Percentiles rank a stretch among this genome's conserved stretches.
Conservation (phyloP, 1,140 invertebrate species). For the Zaprionus gabonicus region DNA sequence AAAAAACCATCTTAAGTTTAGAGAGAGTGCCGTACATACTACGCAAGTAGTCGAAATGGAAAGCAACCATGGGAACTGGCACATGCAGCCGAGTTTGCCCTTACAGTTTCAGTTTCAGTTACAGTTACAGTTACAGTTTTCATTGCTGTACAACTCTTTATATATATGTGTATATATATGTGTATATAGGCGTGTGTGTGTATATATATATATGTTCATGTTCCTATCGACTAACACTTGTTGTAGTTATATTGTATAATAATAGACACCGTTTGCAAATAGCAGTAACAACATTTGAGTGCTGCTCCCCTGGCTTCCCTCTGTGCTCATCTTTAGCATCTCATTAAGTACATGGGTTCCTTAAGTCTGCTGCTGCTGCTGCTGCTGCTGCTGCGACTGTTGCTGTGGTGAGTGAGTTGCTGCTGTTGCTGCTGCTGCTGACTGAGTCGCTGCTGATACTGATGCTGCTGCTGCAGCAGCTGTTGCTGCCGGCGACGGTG, state of each 20-base stretch:
- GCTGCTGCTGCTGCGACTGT: constrained; percentile 7
- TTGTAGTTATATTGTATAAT: constrained; percentile 48
- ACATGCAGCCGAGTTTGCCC: not conserved
- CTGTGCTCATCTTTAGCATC: constrained; percentile 22
- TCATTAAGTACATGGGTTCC: constrained; percentile 48
- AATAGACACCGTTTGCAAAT: constrained; percentile 75
- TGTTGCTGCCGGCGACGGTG: constrained; percentile 54
- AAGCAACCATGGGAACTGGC: constrained; percentile 29
- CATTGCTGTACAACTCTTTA: constrained; percentile 24
- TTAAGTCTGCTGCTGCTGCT: constrained; percentile 49
- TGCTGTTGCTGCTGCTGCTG: constrained; percentile 13
- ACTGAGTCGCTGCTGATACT: constrained; percentile 22
- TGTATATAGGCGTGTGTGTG: constrained; percentile 10
- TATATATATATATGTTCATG: constrained; percentile 8
- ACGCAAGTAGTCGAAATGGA: constrained; percentile 38
- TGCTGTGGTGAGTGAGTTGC: constrained; percentile 24
- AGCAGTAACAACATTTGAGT: constrained; percentile 58
- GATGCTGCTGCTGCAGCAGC: constrained; percentile 37
- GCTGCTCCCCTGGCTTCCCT: constrained; percentile 17
- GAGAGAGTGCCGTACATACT: constrained; percentile 35
- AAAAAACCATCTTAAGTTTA: constrained; percentile 34
- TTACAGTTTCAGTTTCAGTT: constrained; percentile 24
- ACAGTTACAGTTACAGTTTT: constrained; percentile 28
- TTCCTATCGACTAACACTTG: constrained; percentile 50
- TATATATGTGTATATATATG: constrained; percentile 24